Base-by-base conservation (phyloP, 2,113 vertebrate species). In the Oceanites oceanicus region DNA sequence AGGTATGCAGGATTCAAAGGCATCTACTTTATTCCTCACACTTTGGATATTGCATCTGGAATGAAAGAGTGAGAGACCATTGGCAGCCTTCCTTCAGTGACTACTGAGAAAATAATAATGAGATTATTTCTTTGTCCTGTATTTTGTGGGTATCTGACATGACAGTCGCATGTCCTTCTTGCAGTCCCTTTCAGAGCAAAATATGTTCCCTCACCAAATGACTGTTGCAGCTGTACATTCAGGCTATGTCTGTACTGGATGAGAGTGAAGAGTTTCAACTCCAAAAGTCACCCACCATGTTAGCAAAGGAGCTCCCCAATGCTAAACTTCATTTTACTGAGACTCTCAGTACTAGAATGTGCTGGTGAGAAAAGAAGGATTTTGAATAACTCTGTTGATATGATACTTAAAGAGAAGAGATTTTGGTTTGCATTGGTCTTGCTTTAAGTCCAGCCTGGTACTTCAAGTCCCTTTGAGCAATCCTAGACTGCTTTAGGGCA, bases 251-350 rank as follows among this genome's bases (percentile, higher is more conserved):
- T 83, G 38, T 75, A 68, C 1, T 0, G 21, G 30, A 8, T 27
- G 67, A 76, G 23, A 25, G 12, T 8, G 14, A 91, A 7, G 45
- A 77, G 21, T 25, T 68, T 62, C n/a, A 23, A 0, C 40, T 47
- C 49, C 32, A 29, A 17, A 52, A 53, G 47, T 55, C 56, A 38
- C 23, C 5, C 4, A 7, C 22, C 29, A 15, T 0, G 0, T 34
- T 47, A 45, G n/a, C 11, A 44, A 44, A 29, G 52, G 36, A 56
- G 18, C 20, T 78, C 42, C 38, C 11, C 8, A 5, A 5, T 21
- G 36, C 9, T 10, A 40, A 11, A 74, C 23, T 34, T 92, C 40
- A 22, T 72, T 58, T 47, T 49, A 40, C 38, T 55, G 42, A 55
- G 7, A 22, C 32, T 75, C 8, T 19, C 18, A 45, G 44, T 45